Conservation (phyloP, 1,140 invertebrate genomes). For the Anagrus nilaparvatae region DNA sequence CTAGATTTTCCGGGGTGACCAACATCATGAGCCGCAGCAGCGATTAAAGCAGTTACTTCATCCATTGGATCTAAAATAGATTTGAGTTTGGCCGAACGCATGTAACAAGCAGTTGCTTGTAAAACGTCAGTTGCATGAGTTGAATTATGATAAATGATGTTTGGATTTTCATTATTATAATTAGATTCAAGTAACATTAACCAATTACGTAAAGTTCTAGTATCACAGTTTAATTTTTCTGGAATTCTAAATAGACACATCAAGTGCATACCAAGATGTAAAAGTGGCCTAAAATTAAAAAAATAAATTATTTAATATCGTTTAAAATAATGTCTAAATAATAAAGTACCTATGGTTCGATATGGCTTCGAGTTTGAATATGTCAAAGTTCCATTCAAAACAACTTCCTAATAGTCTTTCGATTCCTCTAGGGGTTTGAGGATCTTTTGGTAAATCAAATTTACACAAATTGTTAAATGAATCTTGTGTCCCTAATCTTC, state of each 20-base stretch:
- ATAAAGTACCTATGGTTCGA: conserved; percentile 59
- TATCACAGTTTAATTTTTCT: conserved; percentile 68
- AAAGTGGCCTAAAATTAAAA: conserved; percentile 54
- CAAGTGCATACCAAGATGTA: conserved; percentile 73
- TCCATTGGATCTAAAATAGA: conserved; percentile 69
- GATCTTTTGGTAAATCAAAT: conserved; percentile 16
- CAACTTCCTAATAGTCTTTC: conserved; percentile 69
- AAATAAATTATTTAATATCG: neutral
- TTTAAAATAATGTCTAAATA: neutral
- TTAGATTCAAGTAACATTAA: conserved; percentile 80
- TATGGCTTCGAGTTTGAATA: conserved; percentile 79
- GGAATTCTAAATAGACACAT: conserved; percentile 73
- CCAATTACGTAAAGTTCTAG: conserved; percentile 77
- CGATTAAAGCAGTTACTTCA: conserved; percentile 71
- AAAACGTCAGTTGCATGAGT: conserved; percentile 87
- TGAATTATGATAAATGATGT: conserved; percentile 94
- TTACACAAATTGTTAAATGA: no score
- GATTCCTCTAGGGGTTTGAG: conserved; percentile 44
- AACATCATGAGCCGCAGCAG: conserved; percentile 80
- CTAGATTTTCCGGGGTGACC: conserved; percentile 75
- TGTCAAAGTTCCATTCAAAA: conserved; percentile 84
- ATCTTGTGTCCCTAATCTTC: no score
- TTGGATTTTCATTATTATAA: conserved; percentile 70
- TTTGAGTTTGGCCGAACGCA: conserved; percentile 68
- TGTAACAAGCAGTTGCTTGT: conserved; percentile 74